A percentile compares a stretch with the other conserved stretches of the same genome.
phyloP scores from a whole-genome alignment of 2,888 invertebrate species.

The Drosophila paramelanica region DNA sequence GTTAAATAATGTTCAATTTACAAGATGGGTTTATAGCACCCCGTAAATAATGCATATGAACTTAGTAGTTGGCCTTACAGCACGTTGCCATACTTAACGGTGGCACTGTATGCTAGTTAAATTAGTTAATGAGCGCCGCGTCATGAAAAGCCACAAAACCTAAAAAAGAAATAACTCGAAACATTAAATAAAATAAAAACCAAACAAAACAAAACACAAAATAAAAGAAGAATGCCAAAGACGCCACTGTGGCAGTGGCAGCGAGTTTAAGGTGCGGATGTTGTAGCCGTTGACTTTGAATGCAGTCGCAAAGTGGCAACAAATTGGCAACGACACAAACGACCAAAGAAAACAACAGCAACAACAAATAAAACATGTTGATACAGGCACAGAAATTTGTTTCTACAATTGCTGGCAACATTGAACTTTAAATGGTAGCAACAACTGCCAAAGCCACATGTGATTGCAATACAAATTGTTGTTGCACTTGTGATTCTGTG shows the following conservation, averaged over 20 bases:
- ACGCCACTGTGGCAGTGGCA: slow-evolving; percentile 31
- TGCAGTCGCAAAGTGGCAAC: slow-evolving; percentile 67
- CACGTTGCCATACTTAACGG: slow-evolving; percentile 24
- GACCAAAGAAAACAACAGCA: slow-evolving; percentile 22
- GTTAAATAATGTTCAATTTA: neutral
- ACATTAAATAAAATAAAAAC: slow-evolving; percentile 25
- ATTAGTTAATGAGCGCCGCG: slow-evolving; percentile 71
- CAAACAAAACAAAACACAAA: neutral
- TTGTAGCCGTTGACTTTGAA: slow-evolving; percentile 60
- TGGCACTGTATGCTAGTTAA: slow-evolving; percentile 57
- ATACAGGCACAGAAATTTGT: slow-evolving; percentile 62
- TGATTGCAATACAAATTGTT: slow-evolving; percentile 41
- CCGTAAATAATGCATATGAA: slow-evolving; percentile 4
- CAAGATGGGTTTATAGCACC: neutral
- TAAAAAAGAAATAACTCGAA: slow-evolving; percentile 54
- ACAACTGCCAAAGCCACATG: slow-evolving; percentile 53
- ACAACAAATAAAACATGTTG: slow-evolving; percentile 38
- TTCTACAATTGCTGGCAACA: slow-evolving; percentile 74
- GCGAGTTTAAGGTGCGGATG: slow-evolving; percentile 71
- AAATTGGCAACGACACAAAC: slow-evolving; percentile 60
- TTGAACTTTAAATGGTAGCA: slow-evolving; percentile 80
- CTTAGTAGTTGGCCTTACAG: slow-evolving; percentile 11
- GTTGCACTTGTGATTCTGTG: slow-evolving; percentile 11
- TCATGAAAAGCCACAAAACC: slow-evolving; percentile 56
- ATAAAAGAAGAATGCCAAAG: slow-evolving; percentile 40